These are phyloP conservation scores for Lutjanus erythropterus DNA, from an alignment of 2,113 vertebrate genomes.

Conservation along the genomic window DNA sequence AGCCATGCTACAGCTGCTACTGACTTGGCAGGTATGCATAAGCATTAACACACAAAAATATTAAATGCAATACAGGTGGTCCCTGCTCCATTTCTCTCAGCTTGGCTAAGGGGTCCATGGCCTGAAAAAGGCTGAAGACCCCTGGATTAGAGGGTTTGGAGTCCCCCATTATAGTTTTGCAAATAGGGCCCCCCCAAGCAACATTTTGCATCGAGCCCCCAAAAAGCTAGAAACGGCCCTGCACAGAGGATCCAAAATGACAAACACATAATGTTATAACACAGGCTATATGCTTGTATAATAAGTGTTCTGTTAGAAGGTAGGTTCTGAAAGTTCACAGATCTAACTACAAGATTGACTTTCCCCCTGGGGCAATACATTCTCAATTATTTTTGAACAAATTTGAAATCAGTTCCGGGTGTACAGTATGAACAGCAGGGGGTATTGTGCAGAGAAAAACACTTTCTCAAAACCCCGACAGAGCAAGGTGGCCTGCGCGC, in stretches of 20 bases:
- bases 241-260: not conserved
- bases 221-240: no score
- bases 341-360: not conserved
- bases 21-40: no score
- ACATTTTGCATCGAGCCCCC: no score
- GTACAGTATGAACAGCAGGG: constrained; percentile 52
- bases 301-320: not conserved
- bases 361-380: not conserved
- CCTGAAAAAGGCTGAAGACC: no score
- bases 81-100: no score
- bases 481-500: constrained; percentile 39
- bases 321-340: not conserved
- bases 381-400: constrained; percentile 32
- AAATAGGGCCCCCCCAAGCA: no score
- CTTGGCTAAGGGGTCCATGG: no score
- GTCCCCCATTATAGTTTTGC: no score
- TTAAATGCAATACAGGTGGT: no score
- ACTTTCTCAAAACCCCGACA: constrained; percentile 40
- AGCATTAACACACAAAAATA: no score
- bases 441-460: constrained; percentile 32
- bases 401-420: constrained; percentile 34
- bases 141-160: no score
- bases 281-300: not conserved
- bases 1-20: no score
- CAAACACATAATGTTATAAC: not conserved